A percentile compares a stretch with the other conserved stretches of the same genome.
phyloP scores from a whole-genome alignment of 2,888 invertebrate genomes.

The Alloplasta piceator region DNA sequence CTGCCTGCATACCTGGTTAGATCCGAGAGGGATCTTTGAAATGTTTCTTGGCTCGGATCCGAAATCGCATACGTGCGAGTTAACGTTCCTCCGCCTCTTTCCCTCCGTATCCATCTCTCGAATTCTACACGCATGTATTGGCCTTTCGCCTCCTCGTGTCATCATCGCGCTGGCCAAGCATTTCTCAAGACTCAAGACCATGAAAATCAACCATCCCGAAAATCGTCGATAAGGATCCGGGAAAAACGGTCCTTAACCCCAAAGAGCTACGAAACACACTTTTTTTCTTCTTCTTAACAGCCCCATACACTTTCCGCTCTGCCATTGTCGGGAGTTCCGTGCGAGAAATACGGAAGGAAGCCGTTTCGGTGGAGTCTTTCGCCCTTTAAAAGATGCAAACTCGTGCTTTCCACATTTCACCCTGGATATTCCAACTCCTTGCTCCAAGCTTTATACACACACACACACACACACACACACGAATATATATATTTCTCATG shows the following conservation, averaged over 20 bases:
- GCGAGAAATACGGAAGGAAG: slow-evolving; percentile 57
- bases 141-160: slow-evolving; percentile 4
- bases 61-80: slow-evolving; percentile 77
- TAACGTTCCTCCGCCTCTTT: slow-evolving; percentile 34
- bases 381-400: slow-evolving; percentile 75
- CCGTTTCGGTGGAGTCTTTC: slow-evolving; percentile 38
- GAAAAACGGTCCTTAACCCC: slow-evolving; percentile 9
- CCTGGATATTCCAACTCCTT: slow-evolving; percentile 79
- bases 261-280: neutral
- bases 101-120: slow-evolving; percentile 25
- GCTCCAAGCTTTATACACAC: slow-evolving; percentile 64
- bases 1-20: slow-evolving; percentile 81
- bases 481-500: slow-evolving; percentile 35
- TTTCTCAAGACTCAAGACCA: neutral
- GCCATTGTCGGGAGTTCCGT: slow-evolving; percentile 14
- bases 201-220: neutral
- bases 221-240: slow-evolving; percentile 7
- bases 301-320: no score
- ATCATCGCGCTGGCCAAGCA: neutral
- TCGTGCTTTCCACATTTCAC: slow-evolving; percentile 75
- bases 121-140: slow-evolving; percentile 38
- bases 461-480: slow-evolving; percentile 54
- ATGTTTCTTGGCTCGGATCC: slow-evolving; percentile 79
- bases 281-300: slow-evolving; percentile 20
- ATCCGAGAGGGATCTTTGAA: slow-evolving; percentile 78